Percentiles rank a stretch among this genome's conserved stretches.
These are phyloP conservation scores for Muscicapa striata DNA, from an alignment of 2,797 vertebrate species.

Conservation along the genomic window DNA sequence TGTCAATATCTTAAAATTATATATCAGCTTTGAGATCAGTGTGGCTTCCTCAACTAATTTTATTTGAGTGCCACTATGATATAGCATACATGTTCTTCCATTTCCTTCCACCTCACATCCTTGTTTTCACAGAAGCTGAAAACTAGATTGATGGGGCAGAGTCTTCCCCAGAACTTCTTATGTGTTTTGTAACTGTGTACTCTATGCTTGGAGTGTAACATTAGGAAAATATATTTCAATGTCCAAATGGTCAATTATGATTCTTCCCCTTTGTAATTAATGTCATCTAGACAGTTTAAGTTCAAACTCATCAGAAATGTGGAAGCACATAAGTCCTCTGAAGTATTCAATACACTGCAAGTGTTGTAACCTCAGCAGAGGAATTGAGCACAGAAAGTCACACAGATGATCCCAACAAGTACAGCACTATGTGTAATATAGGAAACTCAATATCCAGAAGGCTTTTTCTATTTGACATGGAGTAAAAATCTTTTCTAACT, in stretches of 20 bases:
- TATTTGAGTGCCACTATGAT: neutral
- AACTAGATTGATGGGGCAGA: neutral
- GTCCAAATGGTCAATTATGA: neutral
- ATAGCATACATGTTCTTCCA: neutral
- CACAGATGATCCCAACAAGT: neutral
- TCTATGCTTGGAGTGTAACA: neutral
- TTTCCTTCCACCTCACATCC: neutral
- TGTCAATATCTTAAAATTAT: neutral
- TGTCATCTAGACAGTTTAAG: neutral
- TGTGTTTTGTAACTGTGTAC: neutral
- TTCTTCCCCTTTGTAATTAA: neutral
- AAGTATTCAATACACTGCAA: neutral
- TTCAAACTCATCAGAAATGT: neutral
- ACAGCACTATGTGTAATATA: neutral
- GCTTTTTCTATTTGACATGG: neutral
- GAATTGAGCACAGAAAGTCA: neutral
- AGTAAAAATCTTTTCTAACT: neutral
- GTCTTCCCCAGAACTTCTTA: neutral
- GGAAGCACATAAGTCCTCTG: neutral
- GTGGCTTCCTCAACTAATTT: neutral
- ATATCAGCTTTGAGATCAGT: neutral
- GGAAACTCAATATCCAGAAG: neutral
- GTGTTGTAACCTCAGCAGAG: neutral
- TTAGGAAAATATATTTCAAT: neutral
- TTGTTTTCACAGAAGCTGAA: neutral